phyloP scores from a whole-genome alignment of 64 coral and sea anemone species.

The Montipora capricornis region DNA sequence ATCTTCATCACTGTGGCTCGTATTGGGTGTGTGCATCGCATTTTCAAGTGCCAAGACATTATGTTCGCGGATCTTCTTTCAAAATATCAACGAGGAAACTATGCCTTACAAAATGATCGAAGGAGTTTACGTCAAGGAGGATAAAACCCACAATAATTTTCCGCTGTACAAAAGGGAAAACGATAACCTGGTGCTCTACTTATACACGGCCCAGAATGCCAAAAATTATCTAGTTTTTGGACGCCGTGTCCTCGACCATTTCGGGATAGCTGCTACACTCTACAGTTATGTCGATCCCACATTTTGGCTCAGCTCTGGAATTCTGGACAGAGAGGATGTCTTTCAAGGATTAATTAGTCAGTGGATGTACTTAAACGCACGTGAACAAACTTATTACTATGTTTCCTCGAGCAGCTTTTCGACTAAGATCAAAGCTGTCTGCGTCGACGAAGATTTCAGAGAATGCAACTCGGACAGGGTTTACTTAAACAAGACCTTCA shows the following conservation, averaged over 20 bases:
- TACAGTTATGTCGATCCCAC: not conserved
- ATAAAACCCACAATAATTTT: conserved; percentile 61
- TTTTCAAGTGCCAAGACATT: conserved; percentile 34
- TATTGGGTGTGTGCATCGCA: not conserved
- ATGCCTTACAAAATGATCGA: conserved; percentile 84
- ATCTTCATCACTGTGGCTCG: not conserved
- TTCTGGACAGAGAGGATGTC: conserved; percentile 48
- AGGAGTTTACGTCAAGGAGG: conserved; percentile 82
- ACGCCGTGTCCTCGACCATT: conserved; percentile 40
- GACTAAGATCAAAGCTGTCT: conserved; percentile 67
- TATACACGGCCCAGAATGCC: not conserved
- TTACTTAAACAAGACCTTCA: conserved; percentile 65
- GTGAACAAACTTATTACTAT: not conserved
- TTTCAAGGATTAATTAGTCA: conserved; percentile 49
- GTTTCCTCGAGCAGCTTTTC: not conserved
- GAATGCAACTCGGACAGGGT: conserved; percentile 81
- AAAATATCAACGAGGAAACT: conserved; percentile 63
- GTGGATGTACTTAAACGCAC: conserved; percentile 53
- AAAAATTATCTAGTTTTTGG: conserved; percentile 57
- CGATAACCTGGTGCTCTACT: conserved; percentile 58
- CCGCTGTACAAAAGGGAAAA: conserved; percentile 77
- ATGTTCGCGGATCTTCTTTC: conserved; percentile 80
- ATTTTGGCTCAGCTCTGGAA: conserved; percentile 54
- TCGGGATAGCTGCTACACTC: conserved; percentile 50
- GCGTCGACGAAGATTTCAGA: conserved; percentile 83